Base-by-base conservation (phyloP, 2,888 invertebrate species). In the Parascotia fuliginaria region DNA sequence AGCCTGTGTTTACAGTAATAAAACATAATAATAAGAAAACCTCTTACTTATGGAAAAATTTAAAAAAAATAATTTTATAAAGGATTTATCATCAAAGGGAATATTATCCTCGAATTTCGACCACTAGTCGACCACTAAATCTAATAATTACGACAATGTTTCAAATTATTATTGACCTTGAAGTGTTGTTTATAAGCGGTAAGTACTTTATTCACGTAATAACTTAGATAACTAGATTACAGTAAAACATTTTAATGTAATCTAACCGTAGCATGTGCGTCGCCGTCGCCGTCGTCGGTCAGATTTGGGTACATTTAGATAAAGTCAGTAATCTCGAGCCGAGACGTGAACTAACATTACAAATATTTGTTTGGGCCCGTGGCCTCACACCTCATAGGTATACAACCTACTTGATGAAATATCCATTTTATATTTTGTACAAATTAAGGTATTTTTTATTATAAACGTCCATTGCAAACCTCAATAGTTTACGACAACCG, bases 341-440 rank as follows among this genome's bases (percentile, higher is more conserved):
- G 75, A 76, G 77, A 77, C 73, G 72, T 64, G 65, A 79, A 79
- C 79, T 73, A 77, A 78, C 81, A 71, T 55, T 60, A 73, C 83
- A 87, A 89, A 89, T 88, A 87, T 89, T 89, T 87, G 82, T 74
- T 65, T 56, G 59, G 76, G 75, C 70, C 70, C 68, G 65, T 61
- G 70, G 75, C 76, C 75, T 74, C 76, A 73, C 76, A 73, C 77
- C 70, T 77, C 61, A 71, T 40, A 39, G 38, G 50, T 34, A 60
- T 44, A 51, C 55, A 55, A 54, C 37, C 62, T 62, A 58, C 55
- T 62, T 58, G 55, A 62, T 52, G 44, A 57, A 45, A 61, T 43
- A 65, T 58, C 43, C 52, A 62, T 29, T 7, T 14, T 11, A 9
- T 22, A 22, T 36, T 12, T n/a, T n/a, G n/a, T n/a, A n/a, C n/a